These are phyloP conservation scores for Anoura caudifer DNA, from an alignment of 2,113 vertebrate species.

Conservation along the genomic window DNA sequence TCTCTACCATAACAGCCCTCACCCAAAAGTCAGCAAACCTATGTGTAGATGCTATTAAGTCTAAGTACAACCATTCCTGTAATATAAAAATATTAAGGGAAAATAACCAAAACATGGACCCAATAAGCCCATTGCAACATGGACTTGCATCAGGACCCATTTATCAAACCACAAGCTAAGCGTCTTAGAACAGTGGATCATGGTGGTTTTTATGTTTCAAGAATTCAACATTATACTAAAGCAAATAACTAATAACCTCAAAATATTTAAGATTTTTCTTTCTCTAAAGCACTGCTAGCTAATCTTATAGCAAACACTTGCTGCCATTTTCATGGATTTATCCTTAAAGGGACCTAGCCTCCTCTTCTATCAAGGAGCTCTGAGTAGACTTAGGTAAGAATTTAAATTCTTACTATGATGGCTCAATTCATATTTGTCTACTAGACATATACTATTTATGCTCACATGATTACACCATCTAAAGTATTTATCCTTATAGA, in stretches of 20 bases:
- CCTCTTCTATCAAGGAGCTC: neutral
- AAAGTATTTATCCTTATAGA: neutral
- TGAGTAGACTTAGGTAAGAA: neutral
- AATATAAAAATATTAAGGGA: neutral
- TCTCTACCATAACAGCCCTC: neutral
- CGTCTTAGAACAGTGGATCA: neutral
- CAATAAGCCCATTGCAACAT: neutral
- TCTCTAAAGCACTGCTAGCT: neutral
- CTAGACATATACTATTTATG: neutral
- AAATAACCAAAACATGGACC: neutral
- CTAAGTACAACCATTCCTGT: neutral
- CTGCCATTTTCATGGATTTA: neutral
- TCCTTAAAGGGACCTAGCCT: neutral
- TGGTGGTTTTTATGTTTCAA: neutral
- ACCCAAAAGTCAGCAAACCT: neutral
- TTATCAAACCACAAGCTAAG: neutral
- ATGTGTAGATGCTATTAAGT: neutral
- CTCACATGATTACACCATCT: neutral
- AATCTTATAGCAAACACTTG: neutral
- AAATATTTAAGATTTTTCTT: neutral
- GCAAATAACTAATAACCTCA: neutral
- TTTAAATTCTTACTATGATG: neutral
- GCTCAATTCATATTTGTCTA: neutral
- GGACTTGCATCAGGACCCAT: neutral
- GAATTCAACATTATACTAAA: neutral